Percentiles rank a stretch among this genome's conserved stretches.
phyloP scores from a whole-genome alignment of 2,797 vertebrate genomes.

The Myotis findleyi region DNA sequence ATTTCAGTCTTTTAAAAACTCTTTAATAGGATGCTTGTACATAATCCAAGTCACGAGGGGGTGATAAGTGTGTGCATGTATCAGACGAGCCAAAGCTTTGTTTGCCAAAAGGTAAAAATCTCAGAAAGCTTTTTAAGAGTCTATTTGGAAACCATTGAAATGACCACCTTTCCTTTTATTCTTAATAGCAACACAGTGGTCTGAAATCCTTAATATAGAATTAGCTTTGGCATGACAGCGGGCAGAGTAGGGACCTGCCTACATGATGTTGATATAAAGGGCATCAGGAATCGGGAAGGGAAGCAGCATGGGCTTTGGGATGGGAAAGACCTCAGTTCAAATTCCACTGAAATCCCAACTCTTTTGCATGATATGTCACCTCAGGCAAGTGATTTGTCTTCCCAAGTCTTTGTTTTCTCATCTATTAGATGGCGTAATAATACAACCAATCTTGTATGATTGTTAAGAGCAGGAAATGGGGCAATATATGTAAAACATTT shows the following conservation, averaged over 20 bases:
- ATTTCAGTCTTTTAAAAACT: slow-evolving; percentile 72
- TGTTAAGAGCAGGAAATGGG: background rate
- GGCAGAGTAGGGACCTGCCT: background rate
- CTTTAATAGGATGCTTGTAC: slow-evolving; percentile 77
- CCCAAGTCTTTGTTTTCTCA: background rate
- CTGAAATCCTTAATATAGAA: background rate
- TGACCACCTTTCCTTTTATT: background rate
- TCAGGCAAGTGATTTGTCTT: background rate
- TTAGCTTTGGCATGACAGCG: background rate
- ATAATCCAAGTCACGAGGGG: slow-evolving; percentile 50
- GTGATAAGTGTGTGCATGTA: slow-evolving; percentile 11
- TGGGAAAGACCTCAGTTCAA: background rate
- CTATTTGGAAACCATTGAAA: slow-evolving; percentile 61
- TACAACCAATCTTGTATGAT: background rate
- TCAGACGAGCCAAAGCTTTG: slow-evolving; percentile 22
- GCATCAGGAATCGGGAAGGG: background rate
- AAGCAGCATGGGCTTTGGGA: background rate
- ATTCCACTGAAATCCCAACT: background rate
- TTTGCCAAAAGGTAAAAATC: slow-evolving; percentile 28
- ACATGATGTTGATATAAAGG: background rate
- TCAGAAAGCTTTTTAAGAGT: slow-evolving; percentile 38
- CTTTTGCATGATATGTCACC: background rate
- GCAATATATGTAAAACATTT: background rate
- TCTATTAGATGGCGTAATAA: background rate
- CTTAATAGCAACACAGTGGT: background rate